Conservation (phyloP, 2,888 invertebrate species). For the Epistrophe grossulariae region DNA sequence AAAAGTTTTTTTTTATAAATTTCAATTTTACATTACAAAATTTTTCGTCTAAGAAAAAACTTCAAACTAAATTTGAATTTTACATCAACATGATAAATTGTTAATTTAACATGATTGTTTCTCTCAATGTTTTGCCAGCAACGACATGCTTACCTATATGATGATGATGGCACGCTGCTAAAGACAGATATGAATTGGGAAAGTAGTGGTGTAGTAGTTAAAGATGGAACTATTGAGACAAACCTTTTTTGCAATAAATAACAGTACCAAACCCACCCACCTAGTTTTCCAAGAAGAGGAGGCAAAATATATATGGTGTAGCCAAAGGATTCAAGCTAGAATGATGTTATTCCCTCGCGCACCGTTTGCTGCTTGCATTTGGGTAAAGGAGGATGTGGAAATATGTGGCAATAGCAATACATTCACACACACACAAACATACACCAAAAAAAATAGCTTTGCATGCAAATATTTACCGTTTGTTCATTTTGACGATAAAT, state of each 20-base stretch:
- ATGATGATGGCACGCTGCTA: slow-evolving; percentile 53
- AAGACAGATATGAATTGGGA: slow-evolving; percentile 70
- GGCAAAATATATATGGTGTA: slow-evolving; percentile 5
- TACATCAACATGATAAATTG: neutral
- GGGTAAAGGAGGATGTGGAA: neutral
- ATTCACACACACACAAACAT: neutral
- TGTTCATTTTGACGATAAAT: slow-evolving; percentile 75
- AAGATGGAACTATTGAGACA: slow-evolving; percentile 69
- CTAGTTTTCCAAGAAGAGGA: neutral
- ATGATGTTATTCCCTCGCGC: slow-evolving; percentile 49
- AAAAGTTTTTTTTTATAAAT: no score
- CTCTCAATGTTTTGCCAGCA: neutral
- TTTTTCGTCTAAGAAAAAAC: no score
- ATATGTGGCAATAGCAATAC: neutral
- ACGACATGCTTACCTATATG: slow-evolving; percentile 52
- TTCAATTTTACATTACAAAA: no score
- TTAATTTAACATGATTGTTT: neutral
- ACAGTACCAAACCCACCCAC: slow-evolving; percentile 7
- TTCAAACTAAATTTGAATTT: no score
- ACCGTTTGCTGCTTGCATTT: slow-evolving; percentile 9
- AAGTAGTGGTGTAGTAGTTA: slow-evolving; percentile 66
- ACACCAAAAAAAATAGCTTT: slow-evolving; percentile 57
- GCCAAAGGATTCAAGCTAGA: slow-evolving; percentile 37
- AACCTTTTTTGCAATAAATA: slow-evolving; percentile 70
- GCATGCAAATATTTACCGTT: slow-evolving; percentile 74